Evolutionary conservation across 1,140 invertebrate species (phyloP).

Genomic region (Melipona quadrifasciata): DNA sequence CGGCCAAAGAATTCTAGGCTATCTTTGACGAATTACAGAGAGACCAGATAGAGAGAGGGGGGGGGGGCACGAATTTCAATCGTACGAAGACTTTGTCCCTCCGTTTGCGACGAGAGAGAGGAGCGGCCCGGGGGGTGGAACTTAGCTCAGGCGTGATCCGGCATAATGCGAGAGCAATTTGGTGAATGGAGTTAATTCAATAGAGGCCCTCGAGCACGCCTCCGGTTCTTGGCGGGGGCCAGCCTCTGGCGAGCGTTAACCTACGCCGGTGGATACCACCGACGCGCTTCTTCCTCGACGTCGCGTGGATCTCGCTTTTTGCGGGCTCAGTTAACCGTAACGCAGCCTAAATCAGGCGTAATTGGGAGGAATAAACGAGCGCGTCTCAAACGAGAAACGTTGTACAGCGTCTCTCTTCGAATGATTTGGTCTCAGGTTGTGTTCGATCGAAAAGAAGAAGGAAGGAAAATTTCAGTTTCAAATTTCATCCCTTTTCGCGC

Average conservation of each 20-base stretch:
- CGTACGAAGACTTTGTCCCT: slow-evolving; percentile 46
- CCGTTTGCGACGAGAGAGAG: slow-evolving; percentile 58
- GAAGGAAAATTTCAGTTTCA: too few relatives aligned
- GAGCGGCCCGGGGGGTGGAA: slow-evolving; percentile 45
- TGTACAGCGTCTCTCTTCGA: too few relatives aligned
- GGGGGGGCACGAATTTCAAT: slow-evolving; percentile 60
- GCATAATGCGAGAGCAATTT: slow-evolving; percentile 74
- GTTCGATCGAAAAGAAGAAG: too few relatives aligned
- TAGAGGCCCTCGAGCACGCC: slow-evolving; percentile 70
- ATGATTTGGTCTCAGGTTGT: not conserved
- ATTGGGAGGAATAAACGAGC: slow-evolving; percentile 31
- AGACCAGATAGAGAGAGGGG: not conserved
- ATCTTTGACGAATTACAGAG: slow-evolving; percentile 53
- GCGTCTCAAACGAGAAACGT: slow-evolving; percentile 1
- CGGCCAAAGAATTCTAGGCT: not conserved
- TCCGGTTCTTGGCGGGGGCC: slow-evolving; percentile 53
- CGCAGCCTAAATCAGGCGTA: slow-evolving; percentile 42
- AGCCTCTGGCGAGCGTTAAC: slow-evolving; percentile 65
- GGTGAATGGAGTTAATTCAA: slow-evolving; percentile 74
- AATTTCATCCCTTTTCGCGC: too few relatives aligned
- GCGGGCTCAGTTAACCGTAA: slow-evolving; percentile 43
- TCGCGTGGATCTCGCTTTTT: slow-evolving; percentile 47
- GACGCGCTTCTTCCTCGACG: slow-evolving; percentile 38
- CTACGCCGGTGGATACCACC: slow-evolving; percentile 38
- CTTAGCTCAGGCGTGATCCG: slow-evolving; percentile 69